Evolutionary conservation across 2,113 vertebrate genomes (phyloP), one percentile per base, ranked within the genome.

Genomic region (Phyllostomus hastatus): DNA sequence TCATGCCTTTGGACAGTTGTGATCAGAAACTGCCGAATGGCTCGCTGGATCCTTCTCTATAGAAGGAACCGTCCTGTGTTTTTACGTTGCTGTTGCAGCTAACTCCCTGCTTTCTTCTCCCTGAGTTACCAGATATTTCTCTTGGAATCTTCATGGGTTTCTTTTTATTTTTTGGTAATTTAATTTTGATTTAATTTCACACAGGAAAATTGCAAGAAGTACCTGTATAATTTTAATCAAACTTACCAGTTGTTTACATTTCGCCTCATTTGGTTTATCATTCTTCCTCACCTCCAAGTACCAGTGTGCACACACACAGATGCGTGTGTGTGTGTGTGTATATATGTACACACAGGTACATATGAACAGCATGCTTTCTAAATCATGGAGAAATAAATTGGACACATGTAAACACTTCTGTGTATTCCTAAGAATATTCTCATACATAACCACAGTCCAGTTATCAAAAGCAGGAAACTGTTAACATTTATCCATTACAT

Each of bases 221-320:
- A n/a, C 10, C 19, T 11, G 2, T 54, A 50, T 67, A n/a, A 90
- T 16, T 89, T 69, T 67, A 66, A 41, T 54, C 38, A 54, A 72
- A 91, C 50, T 72, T 73, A 72, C 35, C 46, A 80, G 4, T 90
- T 92, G 38, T 73, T 86, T 87, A 67, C 73, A 48, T 95, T 96
- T 94, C 59, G 15, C 72, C 54, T 75, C 48, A 41, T 85, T 48
- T 83, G 10, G 20, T 96, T 92, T 73, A 85, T 92, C 66, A 33
- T 59, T 46, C 50, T 9, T 8, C 20, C 54, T 31, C 10, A 11
- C 31, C 54, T 33, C 35, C 43, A 64, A 28, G 28, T 1, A 1
- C 16, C 1, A n/a, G 7, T n/a, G 7, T 28, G 11, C 9, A 50
- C 10, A 28, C 2, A 31, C 24, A 72, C 14, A 24, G 0, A 48